Evolutionary conservation across 2,888 invertebrate species (phyloP), one percentile per base, ranked within the genome.

Genomic region (Trimorus sp.): DNA sequence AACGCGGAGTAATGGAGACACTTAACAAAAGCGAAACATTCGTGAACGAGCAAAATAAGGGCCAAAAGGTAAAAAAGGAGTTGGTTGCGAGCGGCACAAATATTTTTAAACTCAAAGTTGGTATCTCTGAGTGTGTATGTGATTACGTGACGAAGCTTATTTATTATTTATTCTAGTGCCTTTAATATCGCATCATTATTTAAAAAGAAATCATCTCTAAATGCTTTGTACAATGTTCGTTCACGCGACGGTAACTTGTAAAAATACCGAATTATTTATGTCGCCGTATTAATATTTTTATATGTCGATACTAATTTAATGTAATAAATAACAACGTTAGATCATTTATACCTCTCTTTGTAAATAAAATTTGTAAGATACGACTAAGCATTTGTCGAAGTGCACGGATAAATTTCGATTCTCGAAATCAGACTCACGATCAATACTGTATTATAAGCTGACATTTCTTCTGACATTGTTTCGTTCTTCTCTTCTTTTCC

Each of bases 81-180:
- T 26, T 26, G 26, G 26, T 26, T 58, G 70, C 45, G 53, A 71
- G 38, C 37, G 36, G 36, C n/a, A 7, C 49, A 56, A 68, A 65
- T 54, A 48, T 66, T 58, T 74, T 68, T 76, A 51, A 62, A 65
- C 69, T 74, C 14, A 26, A 79, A 82, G 71, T 79, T 83, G 76
- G 81, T 76, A 76, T 51, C 70, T 77, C 74, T 62, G n/a, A 82
- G 84, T 84, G 84, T 84, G 82, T 87, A 86, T 88, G 88, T 81
- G 86, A 86, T 87, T 84, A 86, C 85, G 85, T 85, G 87, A 86
- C 85, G 86, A 87, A 88, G 87, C 87, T 84, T 90, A 91, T 91
- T 91, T 91, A 91, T 91, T 91, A 91, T 91, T 91, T 91, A 91
- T 91, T 91, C 86, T 89, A 91, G 86, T 86, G 86, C 83, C 85